phyloP scores from a whole-genome alignment of 2,797 vertebrate species.

The Alcedo atthis region DNA sequence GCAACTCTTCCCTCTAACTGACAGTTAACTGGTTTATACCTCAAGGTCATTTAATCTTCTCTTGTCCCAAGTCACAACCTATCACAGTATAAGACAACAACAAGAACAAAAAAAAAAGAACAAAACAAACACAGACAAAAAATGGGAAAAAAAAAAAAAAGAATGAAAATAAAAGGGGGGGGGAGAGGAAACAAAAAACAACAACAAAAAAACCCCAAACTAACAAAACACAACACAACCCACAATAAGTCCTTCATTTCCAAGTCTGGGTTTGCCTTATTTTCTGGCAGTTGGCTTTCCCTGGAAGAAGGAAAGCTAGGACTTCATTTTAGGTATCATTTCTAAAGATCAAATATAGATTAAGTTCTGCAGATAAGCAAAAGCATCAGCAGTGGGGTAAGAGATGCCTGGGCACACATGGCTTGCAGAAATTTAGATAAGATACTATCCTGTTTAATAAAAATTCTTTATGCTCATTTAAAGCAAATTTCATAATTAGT shows the following conservation, averaged over 20 bases:
- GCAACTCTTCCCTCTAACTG: not conserved
- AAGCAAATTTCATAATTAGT: conserved; percentile 34
- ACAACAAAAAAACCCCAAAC: not conserved
- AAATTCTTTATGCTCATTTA: conserved; percentile 29
- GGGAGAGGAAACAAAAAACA: too few species aligned
- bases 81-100: not conserved
- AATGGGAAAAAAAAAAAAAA: not conserved
- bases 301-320: not conserved
- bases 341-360: conserved; percentile 51
- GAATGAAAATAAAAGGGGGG: not conserved
- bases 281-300: not conserved
- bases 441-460: conserved; percentile 43
- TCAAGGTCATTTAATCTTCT: not conserved
- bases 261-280: not conserved
- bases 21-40: not conserved
- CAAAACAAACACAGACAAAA: not conserved
- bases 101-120: not conserved
- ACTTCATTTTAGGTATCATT: conserved; percentile 49
- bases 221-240: not conserved
- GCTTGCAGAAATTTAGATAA: conserved; percentile 41
- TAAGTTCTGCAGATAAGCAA: conserved; percentile 18
- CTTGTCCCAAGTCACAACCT: not conserved
- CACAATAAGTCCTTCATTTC: not conserved
- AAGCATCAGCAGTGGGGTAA: not conserved
- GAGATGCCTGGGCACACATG: not conserved